phyloP scores from a whole-genome alignment of 1,140 invertebrate genomes.

The Scylla paramamosain region DNA sequence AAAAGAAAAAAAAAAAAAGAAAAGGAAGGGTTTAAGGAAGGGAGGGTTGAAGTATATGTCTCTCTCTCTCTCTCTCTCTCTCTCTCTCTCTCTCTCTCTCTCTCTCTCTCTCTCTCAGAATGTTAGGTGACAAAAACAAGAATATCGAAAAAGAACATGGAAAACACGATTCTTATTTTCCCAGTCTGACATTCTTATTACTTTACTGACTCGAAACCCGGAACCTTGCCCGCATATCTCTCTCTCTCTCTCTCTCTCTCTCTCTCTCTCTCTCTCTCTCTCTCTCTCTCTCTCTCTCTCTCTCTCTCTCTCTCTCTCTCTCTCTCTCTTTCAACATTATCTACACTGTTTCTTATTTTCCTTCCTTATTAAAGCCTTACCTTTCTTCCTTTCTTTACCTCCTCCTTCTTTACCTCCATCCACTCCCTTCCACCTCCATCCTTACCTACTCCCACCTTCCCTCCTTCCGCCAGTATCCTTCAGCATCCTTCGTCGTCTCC shows the following conservation, averaged over 20 bases:
- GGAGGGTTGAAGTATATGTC: too few relatives aligned
- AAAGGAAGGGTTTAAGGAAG: too few relatives aligned
- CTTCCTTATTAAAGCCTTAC: neutral
- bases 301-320: slow-evolving; percentile 4
- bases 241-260: slow-evolving; percentile 20
- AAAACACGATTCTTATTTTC: neutral
- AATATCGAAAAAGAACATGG: neutral
- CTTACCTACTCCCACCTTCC: too few relatives aligned
- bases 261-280: slow-evolving; percentile 20
- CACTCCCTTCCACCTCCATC: neutral
- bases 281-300: slow-evolving; percentile 4
- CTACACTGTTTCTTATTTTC: neutral
- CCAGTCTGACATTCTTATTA: neutral
- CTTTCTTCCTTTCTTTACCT: neutral
- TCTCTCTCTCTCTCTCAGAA: too few relatives aligned
- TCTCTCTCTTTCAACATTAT: neutral
- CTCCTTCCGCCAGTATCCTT: too few relatives aligned
- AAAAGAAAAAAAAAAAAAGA: too few relatives aligned
- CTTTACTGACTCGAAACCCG: neutral
- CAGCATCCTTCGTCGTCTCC: too few relatives aligned
- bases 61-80: too few relatives aligned
- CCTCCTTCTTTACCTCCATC: neutral
- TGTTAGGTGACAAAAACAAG: too few relatives aligned
- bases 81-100: too few relatives aligned
- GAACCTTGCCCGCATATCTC: neutral